Base-by-base conservation (phyloP, 2,888 invertebrate species). In the Notodonta dromedarius region DNA sequence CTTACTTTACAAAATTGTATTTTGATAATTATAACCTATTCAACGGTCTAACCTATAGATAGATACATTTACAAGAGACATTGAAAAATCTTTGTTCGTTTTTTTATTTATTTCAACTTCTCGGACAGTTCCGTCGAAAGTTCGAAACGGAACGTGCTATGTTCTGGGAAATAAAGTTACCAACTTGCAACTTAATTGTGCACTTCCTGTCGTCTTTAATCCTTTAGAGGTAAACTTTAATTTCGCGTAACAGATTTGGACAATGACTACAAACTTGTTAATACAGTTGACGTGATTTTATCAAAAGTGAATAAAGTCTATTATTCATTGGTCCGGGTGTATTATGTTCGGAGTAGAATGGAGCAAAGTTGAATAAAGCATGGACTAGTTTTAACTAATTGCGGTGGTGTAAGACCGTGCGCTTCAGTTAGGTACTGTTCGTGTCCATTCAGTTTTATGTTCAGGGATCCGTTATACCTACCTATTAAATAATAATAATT, bases 61-160 rank as follows among this genome's bases (percentile, higher is more conserved):
- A 42, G 11, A 35, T 35, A 7, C 6, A 35, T 42, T 11, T 42
- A 42, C 9, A 11, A 11, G 40, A 2, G 2, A 24, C 40, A 42
- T 42, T 11, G 42, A 11, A 11, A 42, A 66, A 56, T 60, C 2
- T 35, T 35, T 35, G 35, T 35, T 62, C 65, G 71, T 69, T 71
- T 73, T 58, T 71, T 74, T 80, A 82, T 77, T 76, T 79, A 80
- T 79, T 79, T 66, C 70, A 78, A 86, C 81, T 84, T 79, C 63
- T 65, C 71, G 68, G 67, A 53, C 62, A 67, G 54, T 63, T 62
- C 71, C 65, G 69, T 69, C 57, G 65, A 69, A 70, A 78, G 54
- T 59, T 50, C 53, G 39, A 53, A 71, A 74, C 73, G 66, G 70
- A 76, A 78, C 73, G 65, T 60, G 58, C 64, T 63, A 54, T 64